These are phyloP conservation scores for Lanistes nyassanus DNA, from an alignment of 1,140 invertebrate genomes.

Conservation along the genomic window DNA sequence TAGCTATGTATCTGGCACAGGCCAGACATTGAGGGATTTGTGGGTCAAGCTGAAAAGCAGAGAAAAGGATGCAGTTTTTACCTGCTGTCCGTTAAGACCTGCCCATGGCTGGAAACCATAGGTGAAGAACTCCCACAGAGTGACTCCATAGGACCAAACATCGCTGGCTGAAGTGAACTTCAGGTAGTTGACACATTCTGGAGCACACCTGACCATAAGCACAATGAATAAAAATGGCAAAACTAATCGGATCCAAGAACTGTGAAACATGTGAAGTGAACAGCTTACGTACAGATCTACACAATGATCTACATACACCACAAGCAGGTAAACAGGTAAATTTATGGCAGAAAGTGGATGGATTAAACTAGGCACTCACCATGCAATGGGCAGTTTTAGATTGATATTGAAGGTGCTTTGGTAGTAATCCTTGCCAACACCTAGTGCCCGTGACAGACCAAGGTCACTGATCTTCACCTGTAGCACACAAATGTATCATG, in stretches of 20 bases:
- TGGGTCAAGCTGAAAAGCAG: too few relatives aligned
- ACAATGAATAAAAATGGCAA: not conserved
- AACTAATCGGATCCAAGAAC: not conserved
- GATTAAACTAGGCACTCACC: slow-evolving; percentile 72
- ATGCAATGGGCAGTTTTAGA: slow-evolving; percentile 96
- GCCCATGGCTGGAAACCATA: slow-evolving; percentile 86
- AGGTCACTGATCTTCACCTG: slow-evolving; percentile 97
- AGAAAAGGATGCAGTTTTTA: slow-evolving; percentile 29
- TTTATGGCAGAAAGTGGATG: not conserved
- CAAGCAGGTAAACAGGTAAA: not conserved
- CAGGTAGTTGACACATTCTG: slow-evolving; percentile 96
- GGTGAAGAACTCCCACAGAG: slow-evolving; percentile 96
- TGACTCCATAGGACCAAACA: slow-evolving; percentile 97
- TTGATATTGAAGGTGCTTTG: slow-evolving; percentile 99
- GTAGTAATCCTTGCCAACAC: slow-evolving; percentile 98
- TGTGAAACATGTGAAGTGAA: not conserved
- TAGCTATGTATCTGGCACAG: too few relatives aligned
- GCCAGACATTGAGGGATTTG: too few relatives aligned
- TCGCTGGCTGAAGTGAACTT: slow-evolving; percentile 96
- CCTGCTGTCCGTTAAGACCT: slow-evolving; percentile 82
- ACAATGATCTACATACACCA: too few relatives aligned
- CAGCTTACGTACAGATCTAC: not conserved
- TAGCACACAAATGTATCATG: not conserved
- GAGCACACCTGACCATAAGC: slow-evolving; percentile 79
- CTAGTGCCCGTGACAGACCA: slow-evolving; percentile 92